phyloP scores from a whole-genome alignment of 2,797 vertebrate genomes.

The Siniperca scherzeri region DNA sequence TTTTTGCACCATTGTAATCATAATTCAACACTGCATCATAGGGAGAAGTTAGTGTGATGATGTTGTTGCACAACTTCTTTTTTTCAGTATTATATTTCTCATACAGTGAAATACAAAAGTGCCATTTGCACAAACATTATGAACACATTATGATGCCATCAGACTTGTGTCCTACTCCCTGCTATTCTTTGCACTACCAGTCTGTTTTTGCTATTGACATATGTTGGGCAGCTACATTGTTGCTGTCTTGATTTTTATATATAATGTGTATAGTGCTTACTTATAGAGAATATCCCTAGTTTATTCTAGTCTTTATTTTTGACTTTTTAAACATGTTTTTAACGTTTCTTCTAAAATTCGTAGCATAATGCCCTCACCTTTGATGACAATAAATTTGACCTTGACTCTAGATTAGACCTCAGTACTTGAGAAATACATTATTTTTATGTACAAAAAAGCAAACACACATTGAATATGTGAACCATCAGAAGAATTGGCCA shows the following conservation, averaged over 20 bases:
- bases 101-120: neutral
- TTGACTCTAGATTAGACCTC: neutral
- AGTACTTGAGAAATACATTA: neutral
- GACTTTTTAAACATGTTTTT: neutral
- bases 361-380: neutral
- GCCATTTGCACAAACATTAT: too few relatives aligned
- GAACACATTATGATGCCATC: neutral
- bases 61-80: neutral
- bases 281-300: neutral
- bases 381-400: neutral
- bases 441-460: neutral
- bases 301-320: neutral
- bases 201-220: neutral
- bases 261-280: neutral
- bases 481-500: neutral
- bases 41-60: neutral
- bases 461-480: neutral
- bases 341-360: neutral
- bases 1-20: neutral
- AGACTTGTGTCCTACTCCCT: neutral
- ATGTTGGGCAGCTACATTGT: neutral
- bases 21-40: neutral
- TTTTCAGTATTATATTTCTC: neutral
- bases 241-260: neutral
- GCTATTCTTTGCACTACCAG: neutral